Conservation (phyloP, 2,113 vertebrate species). For the Peucedramus taeniatus region DNA sequence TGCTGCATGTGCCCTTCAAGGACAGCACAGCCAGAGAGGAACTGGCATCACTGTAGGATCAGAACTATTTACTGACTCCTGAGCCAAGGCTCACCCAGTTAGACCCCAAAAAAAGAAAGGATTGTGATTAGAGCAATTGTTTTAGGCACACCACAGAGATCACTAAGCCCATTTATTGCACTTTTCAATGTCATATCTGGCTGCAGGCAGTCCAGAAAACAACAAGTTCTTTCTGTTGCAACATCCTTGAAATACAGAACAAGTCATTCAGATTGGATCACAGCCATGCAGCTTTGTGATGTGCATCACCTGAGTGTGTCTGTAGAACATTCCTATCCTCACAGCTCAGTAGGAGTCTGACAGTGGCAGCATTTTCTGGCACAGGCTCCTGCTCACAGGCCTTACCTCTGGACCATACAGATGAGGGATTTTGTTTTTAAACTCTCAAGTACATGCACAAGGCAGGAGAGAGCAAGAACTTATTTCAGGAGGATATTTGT, state of each 20-base stretch:
- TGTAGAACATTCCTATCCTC: background rate
- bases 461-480: constrained; percentile 30
- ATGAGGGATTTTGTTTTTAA: constrained; percentile 3
- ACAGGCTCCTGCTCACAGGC: background rate
- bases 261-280: background rate
- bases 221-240: background rate
- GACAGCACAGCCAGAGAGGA: background rate
- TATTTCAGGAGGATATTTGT: constrained; percentile 75
- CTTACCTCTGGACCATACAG: background rate
- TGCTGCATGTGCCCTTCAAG: background rate
- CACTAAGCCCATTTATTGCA: background rate
- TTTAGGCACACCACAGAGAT: background rate
- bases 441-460: background rate
- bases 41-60: background rate
- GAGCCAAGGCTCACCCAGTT: background rate
- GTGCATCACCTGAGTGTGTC: background rate
- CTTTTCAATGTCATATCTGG: background rate
- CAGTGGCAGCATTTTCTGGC: background rate
- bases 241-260: background rate
- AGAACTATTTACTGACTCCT: background rate
- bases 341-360: background rate
- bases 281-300: background rate
- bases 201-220: background rate
- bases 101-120: background rate
- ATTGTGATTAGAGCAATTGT: background rate